Evolutionary conservation across 2,797 vertebrate species (phyloP), one percentile per base, ranked within the genome.

Genomic region (Ara ararauna): DNA sequence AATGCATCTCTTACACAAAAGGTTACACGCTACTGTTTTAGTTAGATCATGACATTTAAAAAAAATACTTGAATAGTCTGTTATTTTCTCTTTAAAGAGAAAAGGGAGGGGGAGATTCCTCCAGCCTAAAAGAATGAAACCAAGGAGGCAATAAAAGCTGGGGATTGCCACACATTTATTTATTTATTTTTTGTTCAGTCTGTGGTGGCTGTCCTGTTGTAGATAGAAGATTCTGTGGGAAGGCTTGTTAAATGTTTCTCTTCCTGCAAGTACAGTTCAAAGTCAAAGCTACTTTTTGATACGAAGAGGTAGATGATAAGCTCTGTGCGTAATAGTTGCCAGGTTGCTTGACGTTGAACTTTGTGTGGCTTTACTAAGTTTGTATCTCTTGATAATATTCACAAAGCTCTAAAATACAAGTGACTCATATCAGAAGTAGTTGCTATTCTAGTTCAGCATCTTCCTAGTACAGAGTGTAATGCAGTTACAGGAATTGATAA

Each of bases 221-320:
- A 45, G 45, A 42, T 58, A 47, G 4, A 91, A 74, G 20, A 66
- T 82, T 89, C 30, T 22, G 5, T 87, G 53, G 73, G 38, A 66
- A 75, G 7, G 22, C 42, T 90, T 62, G 22, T 89, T 86, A 87
- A 71, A 47, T 92, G 38, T 86, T 90, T 78, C 22, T 61, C 9
- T 77, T 81, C 71, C 73, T n/a, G 47, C 7, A 51, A 90, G 56
- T 76, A 64, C 19, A 23, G 78, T 93, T 96, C 83, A 89, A 93
- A 96, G 74, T 68, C 54, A 58, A 7, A 79, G 67, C 87, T 93
- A 40, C 38, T 83, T 96, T 96, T 91, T 95, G 84, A 78, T 93
- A 72, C 42, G 65, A 62, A 75, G 47, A 40, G 44, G 13, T 47
- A 64, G 42, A 44, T 82, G 51, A 44, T 70, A 73, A 93, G 5